Conservation (phyloP, 2,888 invertebrate genomes). For the Drosophila aldrichi region DNA sequence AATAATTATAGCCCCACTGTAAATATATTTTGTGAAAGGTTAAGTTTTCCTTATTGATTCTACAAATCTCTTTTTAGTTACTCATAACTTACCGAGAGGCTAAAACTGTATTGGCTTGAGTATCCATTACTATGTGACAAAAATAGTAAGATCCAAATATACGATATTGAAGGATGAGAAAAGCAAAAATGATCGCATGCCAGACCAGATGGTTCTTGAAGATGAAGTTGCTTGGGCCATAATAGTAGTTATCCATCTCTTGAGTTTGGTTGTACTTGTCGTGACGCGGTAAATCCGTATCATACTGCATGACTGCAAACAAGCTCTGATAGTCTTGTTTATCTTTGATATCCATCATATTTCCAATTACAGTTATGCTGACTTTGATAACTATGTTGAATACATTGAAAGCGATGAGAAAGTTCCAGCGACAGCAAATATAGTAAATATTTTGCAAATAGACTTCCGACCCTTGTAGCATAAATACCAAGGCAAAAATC, state of each 20-base stretch:
- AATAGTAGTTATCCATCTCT: constrained; percentile 28
- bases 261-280: background rate
- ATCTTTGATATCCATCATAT: constrained; percentile 86
- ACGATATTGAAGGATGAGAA: constrained; percentile 95
- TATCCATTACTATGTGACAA: constrained; percentile 97
- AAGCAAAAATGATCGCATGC: constrained; percentile 97
- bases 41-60: background rate
- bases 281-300: background rate
- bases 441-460: constrained; percentile 94
- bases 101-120: constrained; percentile 96
- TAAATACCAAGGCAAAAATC: constrained; percentile 96
- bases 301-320: constrained; percentile 49
- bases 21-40: background rate
- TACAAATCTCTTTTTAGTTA: background rate
- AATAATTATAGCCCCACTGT: constrained; percentile 95
- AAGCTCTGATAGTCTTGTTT: constrained; percentile 46
- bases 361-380: constrained; percentile 95
- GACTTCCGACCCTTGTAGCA: constrained; percentile 99
- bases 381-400: constrained; percentile 95
- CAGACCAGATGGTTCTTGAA: constrained; percentile 90
- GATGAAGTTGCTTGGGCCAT: constrained; percentile 60
- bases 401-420: constrained; percentile 95
- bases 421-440: constrained; percentile 94
- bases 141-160: constrained; percentile 98
- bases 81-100: constrained; percentile 91